Base-by-base conservation (phyloP, 1,140 invertebrate genomes). In the Ericerus pela region DNA sequence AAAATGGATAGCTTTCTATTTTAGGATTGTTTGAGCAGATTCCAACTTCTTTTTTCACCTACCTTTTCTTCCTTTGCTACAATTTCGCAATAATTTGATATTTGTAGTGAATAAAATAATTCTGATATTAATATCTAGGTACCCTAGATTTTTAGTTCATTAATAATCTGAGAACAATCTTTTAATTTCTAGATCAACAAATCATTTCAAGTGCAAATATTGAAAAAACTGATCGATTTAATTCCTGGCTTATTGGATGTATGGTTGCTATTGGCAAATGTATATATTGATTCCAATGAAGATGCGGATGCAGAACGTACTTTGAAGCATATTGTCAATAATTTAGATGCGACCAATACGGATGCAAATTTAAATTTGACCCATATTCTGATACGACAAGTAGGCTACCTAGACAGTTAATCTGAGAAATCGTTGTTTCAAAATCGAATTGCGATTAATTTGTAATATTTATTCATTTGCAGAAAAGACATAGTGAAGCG, bases 351-450 rank as follows among this genome's bases (percentile, higher is more conserved):
- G 14, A 80, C 82, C 0, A 83, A 81, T 65, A 81, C 84, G 1
- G 81, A 90, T 61, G 86, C 82, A 22, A 82, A 94, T 70, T 73
- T 97, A 3, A 70, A 96, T 3, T 78, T 93, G 74, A 88, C 93
- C 18, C 87, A 94, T 70, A 85, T 93, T 51, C 77, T 86, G 54
- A 69, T 82, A 1, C 73, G 77, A 38, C 55, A 62, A 58, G 62
- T 64, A 43, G 54, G 37, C 29, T 51, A n/a, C n/a, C n/a, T n/a
- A n/a, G 36, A 12, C 33, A 16, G 14, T 51, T 24, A 14, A 51
- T 24, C 20, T 58, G 8, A 31, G 11, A 24, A 58, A n/a, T 33
- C 14, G 2, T 51, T 0, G 8, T 27, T 33, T 18, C n/a, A 24
- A 33, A 14, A 57, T 26, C 20, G 8, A 54, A 6, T 52, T 11